Conservation (phyloP, 92 coral and sea anemone genomes). For the Micromussa lordhowensis region DNA sequence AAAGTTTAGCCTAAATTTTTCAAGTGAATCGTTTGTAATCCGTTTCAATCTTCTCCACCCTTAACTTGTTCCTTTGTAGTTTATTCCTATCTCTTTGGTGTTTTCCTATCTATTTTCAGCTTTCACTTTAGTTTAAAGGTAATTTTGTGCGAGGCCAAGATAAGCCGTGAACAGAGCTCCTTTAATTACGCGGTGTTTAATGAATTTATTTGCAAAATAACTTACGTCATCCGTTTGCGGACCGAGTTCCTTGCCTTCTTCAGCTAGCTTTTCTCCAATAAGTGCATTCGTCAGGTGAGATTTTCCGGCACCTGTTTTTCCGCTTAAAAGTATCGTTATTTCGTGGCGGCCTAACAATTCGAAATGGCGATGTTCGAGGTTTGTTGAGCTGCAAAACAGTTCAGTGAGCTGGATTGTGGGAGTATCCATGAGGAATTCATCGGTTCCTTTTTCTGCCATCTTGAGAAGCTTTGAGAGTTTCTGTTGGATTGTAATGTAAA, state of each 20-base stretch:
- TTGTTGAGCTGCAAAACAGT: background rate
- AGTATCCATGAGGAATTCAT: background rate
- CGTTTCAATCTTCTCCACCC: no score
- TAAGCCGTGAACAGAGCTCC: no score
- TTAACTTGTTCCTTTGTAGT: no score
- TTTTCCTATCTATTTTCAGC: no score
- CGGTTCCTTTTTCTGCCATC: background rate
- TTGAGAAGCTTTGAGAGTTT: background rate
- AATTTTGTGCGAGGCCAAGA: no score
- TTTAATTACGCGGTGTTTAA: no score
- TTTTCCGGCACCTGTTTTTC: conserved; percentile 54
- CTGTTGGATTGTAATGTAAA: background rate
- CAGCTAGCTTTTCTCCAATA: conserved; percentile 32
- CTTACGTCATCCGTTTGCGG: conserved; percentile 26
- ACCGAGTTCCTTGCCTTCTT: conserved; percentile 33
- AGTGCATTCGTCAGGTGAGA: conserved; percentile 52
- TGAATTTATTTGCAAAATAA: background rate
- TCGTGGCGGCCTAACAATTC: background rate
- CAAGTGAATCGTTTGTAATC: no score
- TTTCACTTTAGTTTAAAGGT: no score
- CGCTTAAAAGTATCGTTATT: conserved; percentile 20
- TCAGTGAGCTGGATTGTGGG: background rate
- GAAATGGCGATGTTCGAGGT: background rate
- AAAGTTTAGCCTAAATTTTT: no score
- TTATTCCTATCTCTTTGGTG: no score